These are phyloP conservation scores for Ophion costatus DNA, from an alignment of 2,888 invertebrate genomes.

Conservation along the genomic window DNA sequence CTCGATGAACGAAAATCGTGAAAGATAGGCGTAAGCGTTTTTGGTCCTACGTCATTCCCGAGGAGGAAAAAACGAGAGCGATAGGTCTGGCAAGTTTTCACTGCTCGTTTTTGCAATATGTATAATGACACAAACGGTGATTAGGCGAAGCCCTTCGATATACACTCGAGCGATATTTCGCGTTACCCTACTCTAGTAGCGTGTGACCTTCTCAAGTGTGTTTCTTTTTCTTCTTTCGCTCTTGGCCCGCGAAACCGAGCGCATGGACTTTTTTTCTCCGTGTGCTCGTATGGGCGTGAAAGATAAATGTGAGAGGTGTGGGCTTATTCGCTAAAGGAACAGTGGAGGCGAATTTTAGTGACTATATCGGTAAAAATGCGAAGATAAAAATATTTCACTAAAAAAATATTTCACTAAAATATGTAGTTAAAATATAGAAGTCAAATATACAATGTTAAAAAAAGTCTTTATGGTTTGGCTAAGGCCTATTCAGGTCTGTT, in stretches of 20 bases:
- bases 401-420: background rate
- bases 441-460: too few relatives aligned
- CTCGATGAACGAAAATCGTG: background rate
- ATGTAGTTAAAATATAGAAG: too few relatives aligned
- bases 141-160: slow-evolving; percentile 56
- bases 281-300: background rate
- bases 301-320: background rate
- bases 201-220: slow-evolving; percentile 38
- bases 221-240: slow-evolving; percentile 1
- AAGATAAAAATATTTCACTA: background rate
- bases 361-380: background rate
- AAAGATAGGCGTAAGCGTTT: background rate
- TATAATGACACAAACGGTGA: slow-evolving; percentile 53
- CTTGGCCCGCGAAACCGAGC: slow-evolving; percentile 2
- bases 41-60: background rate
- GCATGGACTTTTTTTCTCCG: background rate
- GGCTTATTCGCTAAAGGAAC: background rate
- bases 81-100: background rate
- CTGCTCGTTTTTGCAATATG: background rate
- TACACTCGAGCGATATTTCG: slow-evolving; percentile 32
- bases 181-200: slow-evolving; percentile 38
- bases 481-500: too few relatives aligned
- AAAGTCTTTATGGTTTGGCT: too few relatives aligned
- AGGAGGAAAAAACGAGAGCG: background rate
- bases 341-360: background rate